Base-by-base conservation (phyloP, 2,888 invertebrate genomes). In the Drosophila neotestacea region DNA sequence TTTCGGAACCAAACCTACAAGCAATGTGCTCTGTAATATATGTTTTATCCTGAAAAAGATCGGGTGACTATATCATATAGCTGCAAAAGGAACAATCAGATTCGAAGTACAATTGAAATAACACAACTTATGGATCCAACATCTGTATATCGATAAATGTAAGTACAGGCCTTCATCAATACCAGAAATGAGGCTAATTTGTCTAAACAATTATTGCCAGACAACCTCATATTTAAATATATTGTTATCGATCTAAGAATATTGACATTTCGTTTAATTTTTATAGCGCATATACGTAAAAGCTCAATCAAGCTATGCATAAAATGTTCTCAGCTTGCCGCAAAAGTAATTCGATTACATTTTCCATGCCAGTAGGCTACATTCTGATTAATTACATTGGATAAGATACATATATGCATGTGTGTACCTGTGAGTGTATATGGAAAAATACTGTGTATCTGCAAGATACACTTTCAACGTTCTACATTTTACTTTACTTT, bases 311-410 rank as follows among this genome's bases (percentile, higher is more conserved):
- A 58, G 50, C 41, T 41, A 36, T 10, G 50, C 36, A 64, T 9
- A 3, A 46, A 27, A 52, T 42, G 11, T 41, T 50, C 58, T 47
- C 38, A 46, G 56, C 41, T 47, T 63, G 38, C 27, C 55, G 30
- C 52, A 47, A 58, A 67, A 36, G 59, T 51, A 61, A 65, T 77
- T 44, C 44, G 60, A 77, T 63, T 60, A 44, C 42, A 75, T 76
- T 65, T 61, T 60, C 56, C 66, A 50, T 58, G 56, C 39, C 73
- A 73, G 39, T 72, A 62, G 66, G 66, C 61, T 44, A 42, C 28
- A 52, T 48, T 13, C 55, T 63, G 72, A 75, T 75, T 77, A 77
- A 75, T 67, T 61, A 72, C 72, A 56, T 41, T 30, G 39, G 52
- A 65, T 62, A 44, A 51, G 28, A 52, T 55, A 39, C 22, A 22